Conservation (phyloP, 2,113 vertebrate genomes). For the Microtus oregoni region DNA sequence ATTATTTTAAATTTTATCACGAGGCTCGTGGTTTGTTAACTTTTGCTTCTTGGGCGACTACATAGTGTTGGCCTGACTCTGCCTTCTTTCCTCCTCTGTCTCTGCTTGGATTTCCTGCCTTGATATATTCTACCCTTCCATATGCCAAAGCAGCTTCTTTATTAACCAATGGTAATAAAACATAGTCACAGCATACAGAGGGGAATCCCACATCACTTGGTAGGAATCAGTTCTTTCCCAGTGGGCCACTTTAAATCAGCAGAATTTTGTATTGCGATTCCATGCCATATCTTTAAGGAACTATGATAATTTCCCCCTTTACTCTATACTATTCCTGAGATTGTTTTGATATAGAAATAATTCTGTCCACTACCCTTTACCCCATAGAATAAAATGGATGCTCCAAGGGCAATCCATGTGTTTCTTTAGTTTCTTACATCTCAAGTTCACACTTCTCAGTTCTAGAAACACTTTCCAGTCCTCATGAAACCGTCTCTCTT, state of each 20-base stretch:
- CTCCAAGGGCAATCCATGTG: not conserved
- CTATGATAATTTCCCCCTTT: not conserved
- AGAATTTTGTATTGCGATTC: not conserved
- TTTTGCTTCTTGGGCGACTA: no score
- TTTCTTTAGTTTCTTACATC: slow-evolving; percentile 9
- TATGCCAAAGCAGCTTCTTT: no score
- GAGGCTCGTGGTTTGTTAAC: no score
- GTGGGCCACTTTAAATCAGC: not conserved
- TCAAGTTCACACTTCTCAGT: not conserved
- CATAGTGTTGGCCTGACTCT: no score
- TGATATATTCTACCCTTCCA: no score
- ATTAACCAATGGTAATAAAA: no score
- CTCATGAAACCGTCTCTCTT: slow-evolving; percentile 2
- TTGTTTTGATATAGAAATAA: slow-evolving; percentile 11
- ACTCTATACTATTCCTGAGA: not conserved
- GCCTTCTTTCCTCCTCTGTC: no score
- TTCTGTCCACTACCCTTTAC: not conserved
- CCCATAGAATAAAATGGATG: not conserved
- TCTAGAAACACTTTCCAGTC: not conserved
- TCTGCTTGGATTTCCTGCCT: no score
- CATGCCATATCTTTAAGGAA: slow-evolving; percentile 13
- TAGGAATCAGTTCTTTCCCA: not conserved
- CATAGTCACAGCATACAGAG: no score
- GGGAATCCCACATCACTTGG: not conserved
- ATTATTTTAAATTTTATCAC: no score